These are phyloP conservation scores for Megalonaias nervosa DNA, from an alignment of 1,140 invertebrate genomes.

Conservation along the genomic window DNA sequence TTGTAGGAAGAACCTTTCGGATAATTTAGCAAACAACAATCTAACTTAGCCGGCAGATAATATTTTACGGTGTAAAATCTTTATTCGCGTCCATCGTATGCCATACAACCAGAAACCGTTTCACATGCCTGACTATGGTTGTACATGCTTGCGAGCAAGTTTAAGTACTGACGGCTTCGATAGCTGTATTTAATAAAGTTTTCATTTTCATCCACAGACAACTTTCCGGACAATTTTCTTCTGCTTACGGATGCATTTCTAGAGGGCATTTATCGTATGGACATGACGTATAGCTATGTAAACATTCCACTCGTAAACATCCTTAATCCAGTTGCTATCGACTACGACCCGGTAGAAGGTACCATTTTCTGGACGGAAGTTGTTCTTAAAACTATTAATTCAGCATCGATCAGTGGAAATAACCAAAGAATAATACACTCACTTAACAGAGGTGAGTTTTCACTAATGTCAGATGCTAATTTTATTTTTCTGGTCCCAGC, in stretches of 20 bases:
- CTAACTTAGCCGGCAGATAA: too few species aligned
- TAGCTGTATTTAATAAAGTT: too few species aligned
- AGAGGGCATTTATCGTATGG: conserved; percentile 50
- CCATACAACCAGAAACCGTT: too few species aligned
- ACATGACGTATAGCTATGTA: conserved; percentile 48
- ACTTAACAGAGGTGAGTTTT: conserved; percentile 14
- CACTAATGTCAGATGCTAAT: background rate
- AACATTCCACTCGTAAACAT: conserved; percentile 41
- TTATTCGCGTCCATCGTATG: too few species aligned
- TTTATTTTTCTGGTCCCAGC: background rate
- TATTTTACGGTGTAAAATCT: too few species aligned
- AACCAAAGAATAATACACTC: conserved; percentile 34
- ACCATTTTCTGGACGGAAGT: conserved; percentile 94
- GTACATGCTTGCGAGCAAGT: too few species aligned
- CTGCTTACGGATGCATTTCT: conserved; percentile 48
- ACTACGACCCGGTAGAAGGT: conserved; percentile 89
- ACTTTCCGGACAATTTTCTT: conserved; percentile 82
- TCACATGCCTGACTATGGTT: too few species aligned
- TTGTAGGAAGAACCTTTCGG: too few species aligned
- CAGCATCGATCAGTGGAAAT: conserved; percentile 82
- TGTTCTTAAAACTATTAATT: conserved; percentile 82
- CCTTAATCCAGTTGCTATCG: conserved; percentile 82
- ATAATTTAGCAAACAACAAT: too few species aligned
- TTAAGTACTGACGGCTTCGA: too few species aligned
- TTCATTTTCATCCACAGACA: conserved; percentile 75